Conservation (phyloP, 2,113 vertebrate species). For the Eulemur rufifrons region DNA sequence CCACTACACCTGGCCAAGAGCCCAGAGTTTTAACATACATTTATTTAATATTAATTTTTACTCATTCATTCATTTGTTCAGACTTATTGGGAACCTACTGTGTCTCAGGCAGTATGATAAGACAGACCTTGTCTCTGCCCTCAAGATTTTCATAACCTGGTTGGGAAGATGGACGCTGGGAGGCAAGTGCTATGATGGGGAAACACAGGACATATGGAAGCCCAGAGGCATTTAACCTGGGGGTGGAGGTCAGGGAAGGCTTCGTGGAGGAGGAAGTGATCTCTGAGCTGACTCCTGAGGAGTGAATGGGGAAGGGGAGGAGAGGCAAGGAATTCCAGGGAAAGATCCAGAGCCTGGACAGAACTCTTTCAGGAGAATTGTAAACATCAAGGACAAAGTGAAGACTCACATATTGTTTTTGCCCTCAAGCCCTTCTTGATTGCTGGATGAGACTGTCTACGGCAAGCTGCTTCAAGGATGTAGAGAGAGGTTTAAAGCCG, state of each 20-base stretch:
- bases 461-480: neutral
- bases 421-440: neutral
- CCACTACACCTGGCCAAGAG: neutral
- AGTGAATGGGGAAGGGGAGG: neutral
- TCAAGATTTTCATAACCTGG: neutral
- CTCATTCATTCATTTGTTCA: neutral
- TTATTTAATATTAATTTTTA: neutral
- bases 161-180: neutral
- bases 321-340: neutral
- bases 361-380: slow-evolving; percentile 2
- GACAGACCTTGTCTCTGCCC: neutral
- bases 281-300: neutral
- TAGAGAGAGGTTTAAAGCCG: neutral
- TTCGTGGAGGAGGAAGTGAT: neutral
- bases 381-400: neutral
- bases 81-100: neutral
- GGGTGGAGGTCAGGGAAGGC: neutral
- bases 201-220: neutral
- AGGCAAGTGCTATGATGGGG: neutral
- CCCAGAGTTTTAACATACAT: neutral
- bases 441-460: neutral
- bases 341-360: neutral
- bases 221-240: neutral
- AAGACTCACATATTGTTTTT: neutral
- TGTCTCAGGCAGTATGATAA: neutral